Evolutionary conservation across 2,888 invertebrate genomes (phyloP), one percentile per base, ranked within the genome.

Genomic region (Pemphredon lugubris): DNA sequence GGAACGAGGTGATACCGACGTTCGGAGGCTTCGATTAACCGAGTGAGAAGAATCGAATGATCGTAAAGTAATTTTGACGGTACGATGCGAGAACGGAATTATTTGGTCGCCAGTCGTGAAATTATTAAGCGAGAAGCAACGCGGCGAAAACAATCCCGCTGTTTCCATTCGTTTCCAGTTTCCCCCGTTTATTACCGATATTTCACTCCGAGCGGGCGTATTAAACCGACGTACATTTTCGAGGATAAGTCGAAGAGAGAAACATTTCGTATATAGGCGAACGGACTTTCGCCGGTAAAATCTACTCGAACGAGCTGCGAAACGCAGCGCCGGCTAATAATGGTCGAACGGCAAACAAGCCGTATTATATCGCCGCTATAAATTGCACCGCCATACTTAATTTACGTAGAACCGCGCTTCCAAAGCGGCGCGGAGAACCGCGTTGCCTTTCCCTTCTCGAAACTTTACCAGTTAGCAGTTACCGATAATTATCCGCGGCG

Each of bases 391-490:
- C 60, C 67, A 70, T 81, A 75, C 73, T 81, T 83, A 82, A 83
- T 83, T 82, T 80, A 76, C 66, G 55, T 50, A 45, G 44, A 23
- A 30, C 54, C 13, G 55, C 13, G 55, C 23, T 14, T 45, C 40
- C 2, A 26, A 13, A 44, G 18, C 2, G 2, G 20, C 34, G 13
- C 40, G 20, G 26, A 34, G 40, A 39, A 30, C 23, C 21, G 26
- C 21, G 23, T 37, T 71, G 53, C 20, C 69, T 61, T 51, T 47
- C 58, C 63, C 45, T 61, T 58, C 71, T 68, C 48, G 69, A 75
- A 85, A 84, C 84, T 85, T 85, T 81, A 75, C 81, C 82, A 82
- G 82, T 85, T 85, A 83, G 82, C 76, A 85, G 83, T 84, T 83
- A 80, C 80, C 85, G 81, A 84, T 85, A 85, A 85, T 83, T 83